Conservation (phyloP, 2,888 invertebrate species). For the Meiosimyza platycephala region DNA sequence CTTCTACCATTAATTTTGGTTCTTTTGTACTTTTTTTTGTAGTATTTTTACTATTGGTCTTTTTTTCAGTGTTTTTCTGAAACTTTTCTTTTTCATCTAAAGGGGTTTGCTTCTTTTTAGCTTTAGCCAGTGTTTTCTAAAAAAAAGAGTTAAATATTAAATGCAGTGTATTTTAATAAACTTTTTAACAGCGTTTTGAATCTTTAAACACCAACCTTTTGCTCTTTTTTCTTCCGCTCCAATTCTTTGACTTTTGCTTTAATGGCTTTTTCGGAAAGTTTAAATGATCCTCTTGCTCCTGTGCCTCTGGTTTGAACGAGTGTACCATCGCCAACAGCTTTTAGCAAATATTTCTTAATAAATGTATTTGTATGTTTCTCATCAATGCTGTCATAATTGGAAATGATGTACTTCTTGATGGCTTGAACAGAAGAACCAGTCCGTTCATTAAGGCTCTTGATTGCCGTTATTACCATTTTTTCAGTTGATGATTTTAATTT, state of each 20-base stretch:
- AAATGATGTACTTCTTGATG: constrained; percentile 72
- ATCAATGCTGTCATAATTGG: constrained; percentile 71
- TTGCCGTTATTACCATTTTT: constrained; percentile 72
- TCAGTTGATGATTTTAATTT: constrained; percentile 53
- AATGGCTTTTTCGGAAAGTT: constrained; percentile 36
- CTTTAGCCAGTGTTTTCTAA: no score
- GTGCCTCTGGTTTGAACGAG: constrained; percentile 54
- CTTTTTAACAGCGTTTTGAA: neutral
- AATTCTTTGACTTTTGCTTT: neutral
- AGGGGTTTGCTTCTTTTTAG: no score
- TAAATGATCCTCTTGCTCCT: constrained; percentile 45
- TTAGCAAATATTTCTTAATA: constrained; percentile 73
- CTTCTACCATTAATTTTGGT: neutral
- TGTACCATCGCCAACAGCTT: constrained; percentile 70
- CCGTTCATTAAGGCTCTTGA: constrained; percentile 70
- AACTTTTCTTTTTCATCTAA: constrained; percentile 2
- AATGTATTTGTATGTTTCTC: constrained; percentile 71
- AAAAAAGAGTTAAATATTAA: no score
- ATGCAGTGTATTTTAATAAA: no score
- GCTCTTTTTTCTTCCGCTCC: neutral
- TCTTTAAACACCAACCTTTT: neutral
- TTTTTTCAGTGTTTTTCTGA: constrained; percentile 14
- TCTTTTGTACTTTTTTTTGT: constrained; percentile 19
- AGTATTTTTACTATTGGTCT: neutral
- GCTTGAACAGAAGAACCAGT: constrained; percentile 72